Evolutionary conservation across 2,888 invertebrate species (phyloP), one percentile per base, ranked within the genome.

Genomic region (Microchrysa polita): DNA sequence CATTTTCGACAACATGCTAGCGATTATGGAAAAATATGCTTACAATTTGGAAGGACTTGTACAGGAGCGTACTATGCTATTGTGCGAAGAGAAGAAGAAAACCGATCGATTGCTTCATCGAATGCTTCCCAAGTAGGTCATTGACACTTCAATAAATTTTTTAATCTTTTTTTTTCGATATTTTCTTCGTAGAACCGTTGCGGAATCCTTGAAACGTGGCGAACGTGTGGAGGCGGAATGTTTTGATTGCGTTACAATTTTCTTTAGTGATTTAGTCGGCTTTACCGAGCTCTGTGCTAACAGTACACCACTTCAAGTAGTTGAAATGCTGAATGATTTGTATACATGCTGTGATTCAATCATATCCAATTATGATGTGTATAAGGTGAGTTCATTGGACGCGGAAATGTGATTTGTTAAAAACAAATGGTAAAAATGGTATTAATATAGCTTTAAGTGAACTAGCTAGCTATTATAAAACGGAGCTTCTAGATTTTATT

Each of bases 11-110:
- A 94, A 95, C 80, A 95, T 95, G 94, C 85, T 95, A 76, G 90
- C 92, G 0, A 93, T 95, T 82, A 95, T 95, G 95, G 95, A 95
- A 83, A 94, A 94, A 81, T 95, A 96, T 81, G 94, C 95, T 0
- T 92, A 92, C 55, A 94, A 95, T 83, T 83, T 96, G 75, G 95
- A 95, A 81, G 90, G 92, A 0, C 85, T 94, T 55, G 94, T 95
- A 0, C 93, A 93, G 76, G 93, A 94, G 79, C 87, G 94, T 75
- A 95, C 95, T 0, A 91, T 91, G 79, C 91, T 93, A 79, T 86
- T 95, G 73, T 87, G 91, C 60, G 92, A 93, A 81, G 95, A 95
- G 84, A 95, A 95, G 81, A 90, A 92, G 81, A 91, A 94, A 81
- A 94, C 94, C 0, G 95, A 95, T 79, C 92, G 92, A 76, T 85